These are phyloP conservation scores for Yoshiicerus persimilis DNA, from an alignment of 1,140 invertebrate genomes.

Conservation along the genomic window DNA sequence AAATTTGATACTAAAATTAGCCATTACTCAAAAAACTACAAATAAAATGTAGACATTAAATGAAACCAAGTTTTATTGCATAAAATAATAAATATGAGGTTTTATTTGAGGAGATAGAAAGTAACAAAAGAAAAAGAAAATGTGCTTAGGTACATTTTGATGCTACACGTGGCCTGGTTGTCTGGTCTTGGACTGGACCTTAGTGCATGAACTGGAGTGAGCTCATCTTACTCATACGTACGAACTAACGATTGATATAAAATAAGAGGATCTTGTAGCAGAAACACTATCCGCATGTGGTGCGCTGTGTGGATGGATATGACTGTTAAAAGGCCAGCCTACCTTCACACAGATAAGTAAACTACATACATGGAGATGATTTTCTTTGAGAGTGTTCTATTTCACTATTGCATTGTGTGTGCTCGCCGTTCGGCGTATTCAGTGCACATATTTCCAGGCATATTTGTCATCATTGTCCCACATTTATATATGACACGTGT, in stretches of 20 bases:
- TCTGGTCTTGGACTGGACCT: background rate
- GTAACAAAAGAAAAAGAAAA: background rate
- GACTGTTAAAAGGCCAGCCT: background rate
- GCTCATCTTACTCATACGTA: background rate
- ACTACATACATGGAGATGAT: background rate
- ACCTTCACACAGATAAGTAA: background rate
- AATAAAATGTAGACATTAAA: too few species aligned
- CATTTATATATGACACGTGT: conserved; percentile 17
- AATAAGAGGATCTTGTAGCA: background rate
- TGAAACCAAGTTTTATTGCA: too few species aligned
- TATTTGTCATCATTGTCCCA: conserved; percentile 22
- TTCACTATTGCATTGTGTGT: background rate
- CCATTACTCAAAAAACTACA: too few species aligned
- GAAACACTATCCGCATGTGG: background rate
- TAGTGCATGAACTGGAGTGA: background rate
- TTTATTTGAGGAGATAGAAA: background rate
- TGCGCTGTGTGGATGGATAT: too few species aligned
- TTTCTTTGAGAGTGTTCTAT: background rate
- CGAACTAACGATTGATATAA: background rate
- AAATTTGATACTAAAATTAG: too few species aligned
- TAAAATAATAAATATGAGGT: too few species aligned
- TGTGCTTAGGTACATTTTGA: background rate
- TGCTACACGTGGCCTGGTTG: background rate
- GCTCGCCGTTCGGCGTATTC: background rate
- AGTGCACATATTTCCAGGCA: background rate